phyloP scores from a whole-genome alignment of 2,888 invertebrate genomes.

The Metacarcinus magister region DNA sequence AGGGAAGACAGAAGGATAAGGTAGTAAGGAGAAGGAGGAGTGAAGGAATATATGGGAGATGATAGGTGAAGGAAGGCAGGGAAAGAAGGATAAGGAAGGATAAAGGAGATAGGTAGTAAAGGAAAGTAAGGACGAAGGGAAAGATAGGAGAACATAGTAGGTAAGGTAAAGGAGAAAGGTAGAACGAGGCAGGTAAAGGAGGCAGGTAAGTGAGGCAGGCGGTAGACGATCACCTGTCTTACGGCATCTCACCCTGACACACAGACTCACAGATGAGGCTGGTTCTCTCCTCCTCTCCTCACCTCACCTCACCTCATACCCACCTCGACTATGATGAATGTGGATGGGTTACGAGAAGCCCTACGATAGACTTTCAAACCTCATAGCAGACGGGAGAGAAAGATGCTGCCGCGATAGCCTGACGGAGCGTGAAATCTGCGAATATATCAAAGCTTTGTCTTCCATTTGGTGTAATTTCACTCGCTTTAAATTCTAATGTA shows the following conservation, averaged over 20 bases:
- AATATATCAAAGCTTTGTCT: background rate
- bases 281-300: background rate
- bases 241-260: conserved; percentile 5
- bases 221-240: background rate
- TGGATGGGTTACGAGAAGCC: background rate
- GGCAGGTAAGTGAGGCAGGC: background rate
- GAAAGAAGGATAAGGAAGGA: background rate
- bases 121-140: too few relatives aligned
- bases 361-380: background rate
- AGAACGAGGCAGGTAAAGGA: background rate
- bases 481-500: background rate
- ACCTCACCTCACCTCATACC: background rate
- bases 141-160: too few relatives aligned
- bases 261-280: background rate
- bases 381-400: background rate
- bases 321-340: background rate
- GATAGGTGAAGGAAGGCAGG: background rate
- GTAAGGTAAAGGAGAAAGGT: background rate
- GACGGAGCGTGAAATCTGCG: background rate
- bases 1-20: background rate
- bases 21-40: background rate
- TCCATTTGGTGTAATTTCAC: background rate
- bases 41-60: background rate
- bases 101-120: background rate
- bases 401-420: background rate